Evolutionary conservation across 1,140 invertebrate genomes (phyloP), one percentile per base, ranked within the genome.

Genomic region (Sitodiplosis mosellana): DNA sequence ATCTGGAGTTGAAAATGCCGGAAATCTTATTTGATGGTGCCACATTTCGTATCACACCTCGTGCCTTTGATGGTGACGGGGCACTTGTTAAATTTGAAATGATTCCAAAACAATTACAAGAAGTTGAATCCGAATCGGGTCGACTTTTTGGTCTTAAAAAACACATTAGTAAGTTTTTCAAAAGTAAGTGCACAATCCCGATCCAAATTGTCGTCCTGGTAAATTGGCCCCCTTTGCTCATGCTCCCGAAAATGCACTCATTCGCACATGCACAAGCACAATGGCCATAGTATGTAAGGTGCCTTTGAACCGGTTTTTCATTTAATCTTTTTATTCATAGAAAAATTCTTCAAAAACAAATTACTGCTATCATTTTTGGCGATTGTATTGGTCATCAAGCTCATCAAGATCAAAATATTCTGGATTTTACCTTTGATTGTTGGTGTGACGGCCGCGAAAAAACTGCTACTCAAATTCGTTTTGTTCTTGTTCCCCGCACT

Each of bases 401-500:
- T 87, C 49, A 77, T 87, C 46, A 83, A 81, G 49, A 59, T 83
- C 53, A 83, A 83, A 60, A 69, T 84, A 37, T 72, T 84, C 55
- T 83, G 83, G 61, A 67, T 86, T 3, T 64, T 84, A 50, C 82
- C 82, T 1, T 65, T 83, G 37, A 58, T 84, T 2, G 70, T 84
- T 48, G 84, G 84, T 1, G 75, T 83, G 4, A 78, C 78, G 1
- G 76, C 83, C 0, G 83, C 83, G 2, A 87, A 87, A 64, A 87
- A 87, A 59, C 65, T 87, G 47, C 71, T 87, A 52, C 66, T 87
- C 4, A 87, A 87, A 56, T 66, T 86, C 27, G 59, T 87, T 17
- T 69, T 87, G 1, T 87, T 87, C 69, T 57, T 87, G 6, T 83
- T 87, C 57, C 84, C 84, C 1, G 81, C 81, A 0, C 65, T 87